Evolutionary conservation across 2,113 vertebrate genomes (phyloP).

Genomic region (Laticauda colubrina): DNA sequence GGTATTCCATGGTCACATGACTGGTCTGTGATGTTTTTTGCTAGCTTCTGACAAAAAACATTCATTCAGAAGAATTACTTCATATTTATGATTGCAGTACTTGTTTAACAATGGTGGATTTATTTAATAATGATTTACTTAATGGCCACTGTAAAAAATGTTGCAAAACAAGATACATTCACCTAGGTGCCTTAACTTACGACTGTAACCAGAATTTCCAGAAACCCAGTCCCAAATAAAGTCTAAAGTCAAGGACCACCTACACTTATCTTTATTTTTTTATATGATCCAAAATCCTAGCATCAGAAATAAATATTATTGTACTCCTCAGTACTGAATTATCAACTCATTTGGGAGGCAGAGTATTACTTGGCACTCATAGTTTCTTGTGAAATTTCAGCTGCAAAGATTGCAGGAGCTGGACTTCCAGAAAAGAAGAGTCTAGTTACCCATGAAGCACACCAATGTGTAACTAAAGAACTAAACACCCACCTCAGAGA

Average conservation of each 20-base stretch:
- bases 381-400: neutral
- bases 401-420: neutral
- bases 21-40: neutral
- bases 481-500: conserved; percentile 82
- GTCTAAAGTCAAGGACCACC: neutral
- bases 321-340: neutral
- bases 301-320: neutral
- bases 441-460: neutral
- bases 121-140: neutral
- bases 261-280: neutral
- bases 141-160: neutral
- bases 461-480: neutral
- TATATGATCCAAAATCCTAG: neutral
- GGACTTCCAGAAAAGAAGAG: neutral
- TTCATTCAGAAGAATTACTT: neutral
- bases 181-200: neutral
- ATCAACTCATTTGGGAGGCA: neutral
- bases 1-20: neutral
- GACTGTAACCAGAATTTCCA: neutral
- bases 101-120: neutral
- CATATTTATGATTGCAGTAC: neutral
- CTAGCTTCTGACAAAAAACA: neutral
- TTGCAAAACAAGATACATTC: neutral
- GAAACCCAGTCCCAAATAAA: neutral
- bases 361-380: neutral